These are phyloP conservation scores for Metallyticus violacea DNA, from an alignment of 2,888 invertebrate genomes.

Conservation along the genomic window DNA sequence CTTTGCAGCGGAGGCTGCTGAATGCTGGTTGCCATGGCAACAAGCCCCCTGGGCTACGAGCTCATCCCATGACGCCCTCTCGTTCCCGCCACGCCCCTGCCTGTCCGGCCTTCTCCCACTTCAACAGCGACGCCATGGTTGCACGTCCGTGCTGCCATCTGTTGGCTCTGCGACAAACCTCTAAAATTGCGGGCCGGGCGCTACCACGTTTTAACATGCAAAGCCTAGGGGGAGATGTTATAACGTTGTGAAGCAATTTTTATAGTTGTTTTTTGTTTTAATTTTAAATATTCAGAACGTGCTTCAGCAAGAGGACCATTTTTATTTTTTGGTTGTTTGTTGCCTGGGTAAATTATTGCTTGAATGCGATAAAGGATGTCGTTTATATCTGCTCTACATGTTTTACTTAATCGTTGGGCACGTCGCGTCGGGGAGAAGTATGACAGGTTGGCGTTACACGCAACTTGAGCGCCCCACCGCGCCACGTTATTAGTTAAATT, in stretches of 20 bases:
- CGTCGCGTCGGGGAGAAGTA: neutral
- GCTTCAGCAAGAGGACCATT: neutral
- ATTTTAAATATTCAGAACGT: conserved; percentile 14
- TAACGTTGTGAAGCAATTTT: neutral
- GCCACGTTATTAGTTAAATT: neutral
- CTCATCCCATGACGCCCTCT: conserved; percentile 13
- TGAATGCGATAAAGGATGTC: neutral
- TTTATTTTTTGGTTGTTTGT: neutral
- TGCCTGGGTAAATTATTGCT: neutral
- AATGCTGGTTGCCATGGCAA: neutral
- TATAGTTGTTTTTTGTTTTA: neutral
- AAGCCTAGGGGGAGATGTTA: neutral
- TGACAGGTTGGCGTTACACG: neutral
- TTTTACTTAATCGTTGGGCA: neutral
- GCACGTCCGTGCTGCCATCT: conserved; percentile 15
- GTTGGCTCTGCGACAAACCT: neutral
- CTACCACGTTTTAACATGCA: neutral
- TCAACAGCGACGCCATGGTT: neutral
- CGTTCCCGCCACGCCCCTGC: neutral
- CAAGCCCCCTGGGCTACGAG: conserved; percentile 8
- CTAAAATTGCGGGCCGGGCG: neutral
- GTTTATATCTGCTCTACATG: neutral
- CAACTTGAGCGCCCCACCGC: too few relatives aligned
- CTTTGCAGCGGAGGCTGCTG: neutral
- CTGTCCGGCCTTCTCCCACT: neutral